Conservation (phyloP, 1,140 invertebrate genomes). For the Aphelinus atriplicis region DNA sequence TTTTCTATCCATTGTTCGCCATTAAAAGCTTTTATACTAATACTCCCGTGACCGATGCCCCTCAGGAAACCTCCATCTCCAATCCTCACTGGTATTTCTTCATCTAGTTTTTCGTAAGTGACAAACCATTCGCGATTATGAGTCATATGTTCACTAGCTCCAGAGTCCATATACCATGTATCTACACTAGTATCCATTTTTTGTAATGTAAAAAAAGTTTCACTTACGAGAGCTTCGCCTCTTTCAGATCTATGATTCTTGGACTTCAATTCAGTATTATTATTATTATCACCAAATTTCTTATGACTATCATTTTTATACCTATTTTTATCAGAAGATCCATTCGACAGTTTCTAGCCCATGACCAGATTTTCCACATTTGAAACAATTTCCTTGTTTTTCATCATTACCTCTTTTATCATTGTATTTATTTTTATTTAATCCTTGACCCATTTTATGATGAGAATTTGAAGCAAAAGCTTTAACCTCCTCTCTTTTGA, state of each 20-base stretch:
- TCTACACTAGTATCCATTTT: neutral
- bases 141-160: slow-evolving; percentile 47
- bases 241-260: slow-evolving; percentile 3
- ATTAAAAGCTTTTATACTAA: slow-evolving; percentile 45
- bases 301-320: slow-evolving; percentile 24
- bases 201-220: slow-evolving; percentile 15
- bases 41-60: slow-evolving; percentile 42
- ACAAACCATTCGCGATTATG: slow-evolving; percentile 36
- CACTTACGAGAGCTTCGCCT: slow-evolving; percentile 29
- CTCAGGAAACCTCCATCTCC: slow-evolving; percentile 43
- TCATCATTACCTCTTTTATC: neutral
- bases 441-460: neutral
- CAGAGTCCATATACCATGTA: slow-evolving; percentile 45
- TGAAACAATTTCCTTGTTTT: slow-evolving; percentile 39
- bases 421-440: slow-evolving; percentile 12
- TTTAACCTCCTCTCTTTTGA: neutral
- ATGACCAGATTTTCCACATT: slow-evolving; percentile 38
- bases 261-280: slow-evolving; percentile 17
- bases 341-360: slow-evolving; percentile 31
- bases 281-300: neutral
- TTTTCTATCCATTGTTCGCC: slow-evolving; percentile 42
- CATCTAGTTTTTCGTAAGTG: slow-evolving; percentile 38
- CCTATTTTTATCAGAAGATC: slow-evolving; percentile 19
- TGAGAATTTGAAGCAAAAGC: slow-evolving; percentile 26
- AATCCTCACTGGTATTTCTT: slow-evolving; percentile 36